Percentiles rank a stretch among this genome's conserved stretches.
Conservation (phyloP, 2,797 vertebrate genomes). For the Cyclopterus lumpus region DNA sequence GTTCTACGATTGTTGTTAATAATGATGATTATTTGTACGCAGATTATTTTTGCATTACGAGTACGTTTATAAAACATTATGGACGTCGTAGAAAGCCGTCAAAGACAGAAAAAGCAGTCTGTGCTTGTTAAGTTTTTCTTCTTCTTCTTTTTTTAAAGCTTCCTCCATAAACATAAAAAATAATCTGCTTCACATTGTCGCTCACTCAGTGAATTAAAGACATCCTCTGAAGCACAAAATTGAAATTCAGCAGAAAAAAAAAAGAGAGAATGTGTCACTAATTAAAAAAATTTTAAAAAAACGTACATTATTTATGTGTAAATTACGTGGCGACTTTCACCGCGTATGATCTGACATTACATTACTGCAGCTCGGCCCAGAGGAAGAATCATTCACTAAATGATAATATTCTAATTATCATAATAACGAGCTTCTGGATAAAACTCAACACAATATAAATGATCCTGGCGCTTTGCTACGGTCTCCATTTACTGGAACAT, state of each 20-base stretch:
- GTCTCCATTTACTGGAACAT: constrained; percentile 59
- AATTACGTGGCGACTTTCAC: constrained; percentile 34
- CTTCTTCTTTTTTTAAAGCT: constrained; percentile 7
- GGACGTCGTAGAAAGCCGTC: not conserved
- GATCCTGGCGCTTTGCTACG: constrained; percentile 47
- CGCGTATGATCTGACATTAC: constrained; percentile 20
- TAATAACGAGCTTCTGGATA: constrained; percentile 65
- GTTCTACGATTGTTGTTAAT: too few species aligned
- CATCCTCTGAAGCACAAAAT: constrained; percentile 6
- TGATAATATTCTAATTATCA: constrained; percentile 57
- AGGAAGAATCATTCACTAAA: constrained; percentile 52
- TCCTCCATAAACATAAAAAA: constrained; percentile 19
- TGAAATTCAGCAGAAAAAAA: constrained; percentile 38
- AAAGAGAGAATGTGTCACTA: not conserved
- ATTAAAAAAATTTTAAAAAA: constrained; percentile 15
- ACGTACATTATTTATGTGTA: constrained; percentile 38
- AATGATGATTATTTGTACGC: too few species aligned
- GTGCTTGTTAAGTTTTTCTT: not conserved
- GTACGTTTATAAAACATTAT: too few species aligned
- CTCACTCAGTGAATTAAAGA: constrained; percentile 27
- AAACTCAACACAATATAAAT: constrained; percentile 52
- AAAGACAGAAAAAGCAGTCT: not conserved
- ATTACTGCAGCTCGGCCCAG: constrained; percentile 21
- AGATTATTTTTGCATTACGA: too few species aligned
- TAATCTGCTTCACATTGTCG: constrained; percentile 41